These are phyloP conservation scores for Microcebus murinus DNA, from an alignment of 2,113 vertebrate genomes.

Conservation along the genomic window DNA sequence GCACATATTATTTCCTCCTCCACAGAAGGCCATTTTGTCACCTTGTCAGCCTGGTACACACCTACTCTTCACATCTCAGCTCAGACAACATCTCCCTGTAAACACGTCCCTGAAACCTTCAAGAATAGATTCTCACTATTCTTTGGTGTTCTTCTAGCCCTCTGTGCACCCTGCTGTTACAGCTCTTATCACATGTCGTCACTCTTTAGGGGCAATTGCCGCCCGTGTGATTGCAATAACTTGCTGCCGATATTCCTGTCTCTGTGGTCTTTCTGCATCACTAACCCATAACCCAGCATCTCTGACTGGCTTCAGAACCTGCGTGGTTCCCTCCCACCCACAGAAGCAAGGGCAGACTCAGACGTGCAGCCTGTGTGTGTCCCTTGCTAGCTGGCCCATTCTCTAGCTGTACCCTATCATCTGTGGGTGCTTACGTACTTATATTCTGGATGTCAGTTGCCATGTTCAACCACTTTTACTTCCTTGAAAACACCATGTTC, in stretches of 20 bases:
- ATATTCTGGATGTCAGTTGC: neutral
- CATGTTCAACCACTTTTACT: neutral
- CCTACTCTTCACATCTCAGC: slow-evolving; percentile 42
- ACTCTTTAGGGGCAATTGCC: neutral
- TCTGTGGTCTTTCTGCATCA: neutral
- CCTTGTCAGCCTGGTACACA: slow-evolving; percentile 67
- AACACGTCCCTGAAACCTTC: slow-evolving; percentile 54
- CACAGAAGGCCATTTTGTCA: slow-evolving; percentile 61
- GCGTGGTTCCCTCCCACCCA: neutral
- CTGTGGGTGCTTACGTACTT: neutral
- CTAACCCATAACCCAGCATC: neutral
- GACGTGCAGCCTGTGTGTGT: rapidly evolving
- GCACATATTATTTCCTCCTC: slow-evolving; percentile 53
- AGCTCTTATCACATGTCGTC: neutral
- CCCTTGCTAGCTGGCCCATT: neutral
- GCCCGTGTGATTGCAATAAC: neutral
- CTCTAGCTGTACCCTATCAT: no score
- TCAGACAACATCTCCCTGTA: slow-evolving; percentile 51
- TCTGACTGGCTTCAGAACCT: neutral
- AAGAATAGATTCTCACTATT: slow-evolving; percentile 42
- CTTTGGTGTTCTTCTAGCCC: neutral
- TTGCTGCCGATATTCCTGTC: neutral
- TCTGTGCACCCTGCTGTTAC: neutral
- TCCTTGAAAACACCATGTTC: neutral
- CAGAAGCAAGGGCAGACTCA: neutral